Evolutionary conservation across 2,113 vertebrate genomes (phyloP), one percentile per base, ranked within the genome.

Genomic region (Microtus pennsylvanicus): DNA sequence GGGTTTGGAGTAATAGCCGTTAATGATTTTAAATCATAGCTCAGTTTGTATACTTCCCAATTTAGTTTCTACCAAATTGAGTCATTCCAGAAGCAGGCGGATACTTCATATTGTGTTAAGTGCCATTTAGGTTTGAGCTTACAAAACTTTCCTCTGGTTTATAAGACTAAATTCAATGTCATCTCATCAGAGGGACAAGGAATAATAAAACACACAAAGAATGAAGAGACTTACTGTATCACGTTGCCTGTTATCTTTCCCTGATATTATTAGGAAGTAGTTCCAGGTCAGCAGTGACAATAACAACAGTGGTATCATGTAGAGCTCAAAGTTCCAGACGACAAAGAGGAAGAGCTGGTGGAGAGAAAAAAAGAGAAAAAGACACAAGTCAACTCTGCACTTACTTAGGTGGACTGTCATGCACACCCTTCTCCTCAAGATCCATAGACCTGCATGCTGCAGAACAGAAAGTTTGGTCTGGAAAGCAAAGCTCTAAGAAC

Each of bases 251-350:
- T 98, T 99, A 97, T 99, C 99, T 98, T 99, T 99, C 96, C 99
- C 99, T 87, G 99, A 99, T 93, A 98, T 89, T 55, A 99, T 99
- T 98, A 99, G 99, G 98, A 99, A 99, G 97, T 99, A 99, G 98
- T 99, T 99, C 99, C 99, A 99, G 91, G 98, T 99, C 99, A 99
- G 96, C 19, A 99, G 99, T 94, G 99, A 97, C 98, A 99, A 98
- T 98, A 99, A 97, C 94, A 98, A 98, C 98, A 99, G 98, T 3
- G 99, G 99, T 98, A 99, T 99, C 99, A 99, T 99, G 98, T 99
- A 99, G 98, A 99, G 98, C 98, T 99, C 99, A 98, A 99, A 99
- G 99, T 99, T 99, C 99, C 99, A 99, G 95, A 99, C 99, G 83
- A 99, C 98, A 93, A 99, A 97, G 94, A 99, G 99, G 97, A 99